Base-by-base conservation (phyloP, 2,797 vertebrate genomes). In the Agapornis canus region DNA sequence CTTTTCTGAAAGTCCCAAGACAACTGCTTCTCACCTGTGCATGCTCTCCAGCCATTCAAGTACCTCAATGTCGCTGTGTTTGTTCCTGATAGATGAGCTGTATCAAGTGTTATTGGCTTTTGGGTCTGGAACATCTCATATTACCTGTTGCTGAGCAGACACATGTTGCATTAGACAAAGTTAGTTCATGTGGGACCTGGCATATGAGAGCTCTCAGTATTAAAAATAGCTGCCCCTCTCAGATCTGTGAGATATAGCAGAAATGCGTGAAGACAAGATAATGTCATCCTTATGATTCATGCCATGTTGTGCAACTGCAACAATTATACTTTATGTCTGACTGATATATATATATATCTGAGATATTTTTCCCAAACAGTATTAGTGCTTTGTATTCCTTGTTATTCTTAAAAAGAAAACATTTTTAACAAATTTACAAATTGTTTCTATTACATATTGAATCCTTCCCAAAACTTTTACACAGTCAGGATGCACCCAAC, bases 251-350 rank as follows among this genome's bases (percentile, higher is more conserved):
- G 84, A 94, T n/a, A 13, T 0, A 79, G 88, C 72, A 76, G 85
- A 78, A 92, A 96, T 31, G 48, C 93, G 32, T 40, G 75, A 83
- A 94, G 93, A 87, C 61, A 89, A 65, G 43, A 29, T 82, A 93
- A 93, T 91, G 90, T 86, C 90, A 89, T 32, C 89, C 81, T 89
- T 65, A 90, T 78, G 86, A 91, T 51, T 87, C 27, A 16, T 82
- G 76, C 64, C 82, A 43, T 78, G 86, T 65, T 51, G 48, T 82
- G 81, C 72, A 89, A 78, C 90, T 78, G 86, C 40, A 43, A 48
- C 90, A 94, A 82, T 90, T 94, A 71, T 21, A 80, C 52, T 82
- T 89, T 32, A 26, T 69, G 75, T 40, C 47, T 92, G 71, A 92
- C 60, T 71, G 75, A 43, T 80, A 80, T n/a, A n/a, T n/a, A n/a